These are phyloP conservation scores for Gnathonemus longibarbis DNA, from an alignment of 2,113 vertebrate species.

Conservation along the genomic window DNA sequence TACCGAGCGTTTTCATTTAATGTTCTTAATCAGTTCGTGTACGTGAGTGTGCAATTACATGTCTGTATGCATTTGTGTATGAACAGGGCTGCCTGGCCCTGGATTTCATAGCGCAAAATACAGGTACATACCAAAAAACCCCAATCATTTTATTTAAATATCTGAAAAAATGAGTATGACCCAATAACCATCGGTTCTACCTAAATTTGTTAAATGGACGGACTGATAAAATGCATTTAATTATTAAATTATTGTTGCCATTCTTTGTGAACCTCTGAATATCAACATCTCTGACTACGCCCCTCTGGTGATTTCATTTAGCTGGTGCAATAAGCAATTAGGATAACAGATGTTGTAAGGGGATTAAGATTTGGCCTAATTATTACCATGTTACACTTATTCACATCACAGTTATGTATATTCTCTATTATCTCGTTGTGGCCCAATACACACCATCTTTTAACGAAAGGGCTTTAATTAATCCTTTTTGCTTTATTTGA, in stretches of 20 bases:
- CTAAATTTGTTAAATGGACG: not conserved
- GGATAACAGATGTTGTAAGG: not conserved
- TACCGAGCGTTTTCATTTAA: not conserved
- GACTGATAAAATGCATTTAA: not conserved
- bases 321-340: constrained; percentile 12
- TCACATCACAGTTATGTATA: not conserved
- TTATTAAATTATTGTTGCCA: not conserved
- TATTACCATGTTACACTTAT: not conserved
- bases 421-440: not conserved
- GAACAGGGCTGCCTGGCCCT: not conserved
- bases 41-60: not conserved
- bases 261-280: not conserved
- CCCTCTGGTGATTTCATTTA: constrained; percentile 8
- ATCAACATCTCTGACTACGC: not conserved
- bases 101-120: not conserved
- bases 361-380: constrained; percentile 13
- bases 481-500: not conserved
- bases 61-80: not conserved
- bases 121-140: not conserved
- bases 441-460: constrained; percentile 12
- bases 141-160: not conserved
- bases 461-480: not conserved
- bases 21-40: not conserved
- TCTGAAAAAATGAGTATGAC: not conserved
- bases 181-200: not conserved